Conservation (phyloP, 2,113 vertebrate species). For the Octodon degus region DNA sequence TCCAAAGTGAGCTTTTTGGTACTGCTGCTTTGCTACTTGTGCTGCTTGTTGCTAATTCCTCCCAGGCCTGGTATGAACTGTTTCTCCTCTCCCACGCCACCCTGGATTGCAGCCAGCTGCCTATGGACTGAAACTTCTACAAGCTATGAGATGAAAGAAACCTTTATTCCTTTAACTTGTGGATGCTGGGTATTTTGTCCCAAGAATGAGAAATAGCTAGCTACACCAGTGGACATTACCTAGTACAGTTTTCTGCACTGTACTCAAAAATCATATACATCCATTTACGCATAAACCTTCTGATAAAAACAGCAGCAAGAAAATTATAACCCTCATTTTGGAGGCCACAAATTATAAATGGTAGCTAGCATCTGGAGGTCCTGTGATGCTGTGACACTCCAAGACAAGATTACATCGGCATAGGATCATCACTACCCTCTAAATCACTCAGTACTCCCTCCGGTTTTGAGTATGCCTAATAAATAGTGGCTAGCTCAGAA, state of each 20-base stretch:
- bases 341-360: background rate
- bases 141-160: background rate
- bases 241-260: background rate
- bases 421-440: background rate
- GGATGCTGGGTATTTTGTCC: background rate
- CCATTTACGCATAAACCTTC: background rate
- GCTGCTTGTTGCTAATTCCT: background rate
- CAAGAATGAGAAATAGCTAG: background rate
- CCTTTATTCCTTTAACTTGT: background rate
- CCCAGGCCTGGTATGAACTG: background rate
- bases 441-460: background rate
- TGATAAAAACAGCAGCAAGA: background rate
- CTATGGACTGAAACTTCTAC: background rate
- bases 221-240: background rate
- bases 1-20: background rate
- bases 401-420: background rate
- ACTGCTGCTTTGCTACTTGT: background rate
- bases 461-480: background rate
- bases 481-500: background rate
- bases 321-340: background rate
- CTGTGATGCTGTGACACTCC: background rate
- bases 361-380: background rate
- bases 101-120: background rate
- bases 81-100: background rate
- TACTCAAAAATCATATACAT: background rate